Base-by-base conservation (phyloP, 2,888 invertebrate species). In the Strigamia transsilvanica region DNA sequence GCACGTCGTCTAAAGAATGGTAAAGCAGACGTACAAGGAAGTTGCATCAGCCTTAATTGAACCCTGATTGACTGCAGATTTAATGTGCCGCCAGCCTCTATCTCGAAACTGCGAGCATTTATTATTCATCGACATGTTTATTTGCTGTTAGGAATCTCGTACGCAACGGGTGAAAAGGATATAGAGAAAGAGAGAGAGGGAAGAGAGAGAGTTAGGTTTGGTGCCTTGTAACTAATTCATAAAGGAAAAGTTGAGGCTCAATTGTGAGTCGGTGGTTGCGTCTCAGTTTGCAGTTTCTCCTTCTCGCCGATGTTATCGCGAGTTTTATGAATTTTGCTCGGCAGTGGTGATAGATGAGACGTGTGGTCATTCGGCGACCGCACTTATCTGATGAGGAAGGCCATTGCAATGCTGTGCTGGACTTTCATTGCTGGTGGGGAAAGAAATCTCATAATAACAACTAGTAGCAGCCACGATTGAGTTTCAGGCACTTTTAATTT, bases 31-130 rank as follows among this genome's bases (percentile, higher is more conserved):
- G 46, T 34, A 80, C 80, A 80, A 38, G 80, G 80, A 80, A 80
- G 56, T 80, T 80, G 80, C 80, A 80, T 80, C 80, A 80, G 80
- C 27, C 51, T 38, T 80, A 80, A 80, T 80, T 80, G 80, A 56
- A 56, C 32, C 12, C 38, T 46, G 51, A 80, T 56, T 56, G 51
- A 80, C 42, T 80, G 80, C 80, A 41, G 42, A 80, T 80, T 41
- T 42, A 34, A 80, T 80, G 38, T 42, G 42, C 56, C 56, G 21
- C 18, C 18, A 56, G 56, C 21, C 56, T 56, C 18, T 56, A n/a
- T 56, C 56, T 56, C 7, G 15, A 15, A n/a, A 21, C n/a, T 56
- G 56, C 56, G 56, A 4, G n/a, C 18, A 56, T 56, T 56, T 56
- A 56, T 56, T 56, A 56, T 56, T 56, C 56, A 56, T 56, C 56